Evolutionary conservation across 2,888 invertebrate species (phyloP).

Genomic region (Lysandra coridon): DNA sequence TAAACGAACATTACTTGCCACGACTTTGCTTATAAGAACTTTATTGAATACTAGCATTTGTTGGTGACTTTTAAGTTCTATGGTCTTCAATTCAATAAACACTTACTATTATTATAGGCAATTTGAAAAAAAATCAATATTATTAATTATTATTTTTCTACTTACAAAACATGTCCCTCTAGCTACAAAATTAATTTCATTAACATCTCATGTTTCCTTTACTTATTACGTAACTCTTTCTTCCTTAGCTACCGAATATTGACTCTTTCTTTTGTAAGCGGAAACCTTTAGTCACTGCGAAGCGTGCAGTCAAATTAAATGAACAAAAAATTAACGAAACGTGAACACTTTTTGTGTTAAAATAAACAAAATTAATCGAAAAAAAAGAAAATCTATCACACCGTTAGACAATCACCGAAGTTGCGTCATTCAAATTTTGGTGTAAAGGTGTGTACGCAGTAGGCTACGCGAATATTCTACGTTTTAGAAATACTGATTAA

Average conservation of each 20-base stretch:
- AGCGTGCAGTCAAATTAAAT: constrained; percentile 25
- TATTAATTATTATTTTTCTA: neutral
- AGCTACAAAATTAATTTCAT: neutral
- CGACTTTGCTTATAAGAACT: constrained; percentile 1
- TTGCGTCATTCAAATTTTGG: constrained; percentile 31
- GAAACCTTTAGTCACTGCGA: constrained; percentile 19
- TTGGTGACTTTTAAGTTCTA: neutral
- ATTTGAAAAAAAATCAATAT: neutral
- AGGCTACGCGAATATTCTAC: neutral
- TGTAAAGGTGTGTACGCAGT: constrained; percentile 9
- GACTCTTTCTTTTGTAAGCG: neutral
- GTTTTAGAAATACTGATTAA: too few relatives aligned
- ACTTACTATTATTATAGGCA: neutral
- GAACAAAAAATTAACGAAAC: constrained; percentile 27
- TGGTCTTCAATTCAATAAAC: too few relatives aligned
- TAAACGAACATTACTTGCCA: constrained; percentile 1
- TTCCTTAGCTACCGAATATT: neutral
- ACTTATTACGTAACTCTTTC: neutral
- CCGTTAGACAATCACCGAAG: constrained; percentile 31
- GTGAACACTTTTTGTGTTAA: constrained; percentile 27
- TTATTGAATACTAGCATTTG: constrained; percentile 21
- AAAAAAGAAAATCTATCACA: constrained; percentile 33
- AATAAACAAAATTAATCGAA: constrained; percentile 28
- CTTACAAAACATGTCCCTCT: neutral
- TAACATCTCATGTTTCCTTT: neutral